Evolutionary conservation across 2,797 vertebrate species (phyloP).

Genomic region (Lepilemur septentrionalis): DNA sequence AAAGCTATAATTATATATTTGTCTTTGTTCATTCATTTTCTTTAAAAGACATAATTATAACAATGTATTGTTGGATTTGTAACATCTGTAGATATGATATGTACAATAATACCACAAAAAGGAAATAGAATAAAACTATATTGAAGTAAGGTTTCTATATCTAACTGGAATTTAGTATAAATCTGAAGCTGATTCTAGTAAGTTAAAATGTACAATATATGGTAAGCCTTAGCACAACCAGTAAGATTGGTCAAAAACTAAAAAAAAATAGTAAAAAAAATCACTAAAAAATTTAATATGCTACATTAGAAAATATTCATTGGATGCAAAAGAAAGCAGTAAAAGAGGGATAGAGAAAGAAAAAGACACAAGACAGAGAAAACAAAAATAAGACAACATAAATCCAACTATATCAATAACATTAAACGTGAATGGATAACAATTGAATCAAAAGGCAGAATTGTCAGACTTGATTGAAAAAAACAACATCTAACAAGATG

Average conservation of each 20-base stretch:
- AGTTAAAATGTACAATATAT: neutral
- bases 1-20: neutral
- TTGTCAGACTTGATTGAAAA: neutral
- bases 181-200: neutral
- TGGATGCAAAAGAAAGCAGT: neutral
- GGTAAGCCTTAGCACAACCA: neutral
- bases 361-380: neutral
- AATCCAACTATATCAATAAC: neutral
- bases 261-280: neutral
- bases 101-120: neutral
- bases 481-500: neutral
- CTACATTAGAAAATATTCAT: neutral
- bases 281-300: neutral
- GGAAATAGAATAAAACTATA: neutral
- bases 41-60: constrained; percentile 18
- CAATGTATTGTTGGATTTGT: neutral
- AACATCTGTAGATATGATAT: neutral
- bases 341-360: neutral
- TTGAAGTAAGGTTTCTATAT: neutral
- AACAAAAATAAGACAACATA: neutral
- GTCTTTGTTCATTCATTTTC: neutral
- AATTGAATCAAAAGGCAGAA: neutral
- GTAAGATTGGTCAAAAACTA: neutral
- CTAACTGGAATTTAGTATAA: neutral
- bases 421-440: neutral